These are phyloP conservation scores for Caenorhabditis sp. DNA, from an alignment of 2,888 invertebrate species.

Conservation along the genomic window DNA sequence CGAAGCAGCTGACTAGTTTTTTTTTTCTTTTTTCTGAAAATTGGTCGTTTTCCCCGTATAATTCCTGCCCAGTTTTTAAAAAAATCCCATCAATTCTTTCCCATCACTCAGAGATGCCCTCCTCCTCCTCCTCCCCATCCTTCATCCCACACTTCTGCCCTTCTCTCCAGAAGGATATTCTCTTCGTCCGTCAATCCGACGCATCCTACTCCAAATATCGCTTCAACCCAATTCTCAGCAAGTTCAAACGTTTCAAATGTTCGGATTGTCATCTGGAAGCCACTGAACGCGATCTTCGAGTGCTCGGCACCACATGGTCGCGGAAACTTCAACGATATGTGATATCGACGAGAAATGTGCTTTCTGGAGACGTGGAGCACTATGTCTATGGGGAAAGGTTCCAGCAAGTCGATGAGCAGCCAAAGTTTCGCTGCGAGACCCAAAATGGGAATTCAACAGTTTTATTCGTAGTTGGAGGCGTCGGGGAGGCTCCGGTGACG, in stretches of 20 bases:
- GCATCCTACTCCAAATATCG: neutral
- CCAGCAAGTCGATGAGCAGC: neutral
- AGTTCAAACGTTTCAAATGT: neutral
- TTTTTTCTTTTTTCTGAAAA: no score
- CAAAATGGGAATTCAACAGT: neutral
- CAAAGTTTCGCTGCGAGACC: neutral
- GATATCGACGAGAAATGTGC: neutral
- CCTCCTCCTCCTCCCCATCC: neutral
- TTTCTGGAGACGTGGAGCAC: neutral
- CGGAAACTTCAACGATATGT: neutral
- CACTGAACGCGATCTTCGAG: neutral
- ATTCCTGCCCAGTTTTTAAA: no score
- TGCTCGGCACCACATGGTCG: neutral
- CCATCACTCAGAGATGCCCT: no score
- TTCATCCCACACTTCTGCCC: constrained; percentile 1
- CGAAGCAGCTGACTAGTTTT: no score
- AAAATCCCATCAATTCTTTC: no score
- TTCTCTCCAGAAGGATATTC: neutral
- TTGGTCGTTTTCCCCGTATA: no score
- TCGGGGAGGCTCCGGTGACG: neutral
- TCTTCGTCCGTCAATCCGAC: neutral
- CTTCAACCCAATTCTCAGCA: neutral
- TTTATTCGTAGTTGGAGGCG: neutral
- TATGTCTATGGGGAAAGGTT: neutral
- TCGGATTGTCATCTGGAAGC: neutral